Evolutionary conservation across 2,113 vertebrate genomes (phyloP), one percentile per base, ranked within the genome.

Genomic region (Otolemur garnettii): DNA sequence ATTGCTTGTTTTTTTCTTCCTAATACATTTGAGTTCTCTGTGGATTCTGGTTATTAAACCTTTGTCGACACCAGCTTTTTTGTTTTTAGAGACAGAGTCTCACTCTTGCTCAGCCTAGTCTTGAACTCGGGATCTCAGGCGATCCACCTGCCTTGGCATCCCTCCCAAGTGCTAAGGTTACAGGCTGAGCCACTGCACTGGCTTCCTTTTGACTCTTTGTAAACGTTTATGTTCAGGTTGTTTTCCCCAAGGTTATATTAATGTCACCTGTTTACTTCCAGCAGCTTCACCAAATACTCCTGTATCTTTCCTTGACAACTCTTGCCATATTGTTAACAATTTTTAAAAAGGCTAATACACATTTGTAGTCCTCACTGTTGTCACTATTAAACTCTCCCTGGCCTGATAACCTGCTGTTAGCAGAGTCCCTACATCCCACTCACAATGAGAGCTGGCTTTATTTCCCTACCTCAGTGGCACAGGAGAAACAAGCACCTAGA

Each of bases 401-500:
- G 0, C 15, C 66, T 90, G 14, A 26, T 8, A 22, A 72, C 55
- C 4, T 30, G 6, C 38, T 81, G 22, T 30, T 9, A 21, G 7
- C 19, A 75, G 53, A 28, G 11, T 17, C 22, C 22, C 45, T n/a
- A 24, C 14, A 12, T n/a, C 8, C 62, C 15, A 38, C 45, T 11
- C 21, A 42, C 19, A 30, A 1, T 7, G 26, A 64, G 0, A 18
- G 9, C 10, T 2, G 5, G n/a, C 59, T 77, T 53, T 33, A 5
- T 78, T 19, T 77, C 53, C 42, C 62, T 42, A 1, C 13, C 5
- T 35, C 38, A 60, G 26, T 53, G 6, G 1, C 33, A 26, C 0
- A 68, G 21, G 35, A 74, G 38, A 57, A 85, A 42, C 7, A 79
- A 59, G 12, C 7, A 42, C 14, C 24, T 21, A 30, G 50, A 33